Base-by-base conservation (phyloP, 1,140 invertebrate species). In the Monochamus saltuarius region DNA sequence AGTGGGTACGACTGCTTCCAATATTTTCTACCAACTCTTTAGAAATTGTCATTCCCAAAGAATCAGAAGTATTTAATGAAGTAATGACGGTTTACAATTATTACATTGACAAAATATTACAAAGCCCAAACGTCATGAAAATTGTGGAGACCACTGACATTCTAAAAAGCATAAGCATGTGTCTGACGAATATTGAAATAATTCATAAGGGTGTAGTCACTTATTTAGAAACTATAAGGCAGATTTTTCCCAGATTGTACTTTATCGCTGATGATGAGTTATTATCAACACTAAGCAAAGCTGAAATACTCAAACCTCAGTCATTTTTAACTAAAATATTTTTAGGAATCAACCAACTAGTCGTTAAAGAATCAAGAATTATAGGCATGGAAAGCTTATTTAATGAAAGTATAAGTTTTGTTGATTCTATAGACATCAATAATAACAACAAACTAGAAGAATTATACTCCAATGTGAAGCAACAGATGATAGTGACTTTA, bases 191-290 rank as follows among this genome's bases (percentile, higher is more conserved):
- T 37, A 78, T 95, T 43, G 93, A 92, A 64, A 84, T 83, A 75
- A 87, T 93, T 16, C 87, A 92, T 61, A 87, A 88, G 55, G 94
- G 93, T 14, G 86, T 97, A n/a, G 87, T 90, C 72, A 86, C 87
- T 65, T 97, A 97, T 77, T 81, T 97, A 49, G 92, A 97, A 76
- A 91, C 89, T 71, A 94, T 96, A 74, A 82, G 94, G 56, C 76
- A 93, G 1, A 92, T 85, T 73, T 97, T 95, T 74, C 88, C 93
- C 0, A 82, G 94, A 73, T 94, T 97, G 73, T 97, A 95, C 78
- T 97, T 97, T 69, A 78, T 97, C 38, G 95, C 94, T 7, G 95
- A 96, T 73, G 91, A 95, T 69, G 94, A 97, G 70, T 79, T 95
- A 46, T 94, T 91, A 1, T 89, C 0, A 94, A 92, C 78, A 90